Evolutionary conservation across 2,888 invertebrate genomes (phyloP), one percentile per base, ranked within the genome.

Genomic region (Gymnoscelis rufifasciata): DNA sequence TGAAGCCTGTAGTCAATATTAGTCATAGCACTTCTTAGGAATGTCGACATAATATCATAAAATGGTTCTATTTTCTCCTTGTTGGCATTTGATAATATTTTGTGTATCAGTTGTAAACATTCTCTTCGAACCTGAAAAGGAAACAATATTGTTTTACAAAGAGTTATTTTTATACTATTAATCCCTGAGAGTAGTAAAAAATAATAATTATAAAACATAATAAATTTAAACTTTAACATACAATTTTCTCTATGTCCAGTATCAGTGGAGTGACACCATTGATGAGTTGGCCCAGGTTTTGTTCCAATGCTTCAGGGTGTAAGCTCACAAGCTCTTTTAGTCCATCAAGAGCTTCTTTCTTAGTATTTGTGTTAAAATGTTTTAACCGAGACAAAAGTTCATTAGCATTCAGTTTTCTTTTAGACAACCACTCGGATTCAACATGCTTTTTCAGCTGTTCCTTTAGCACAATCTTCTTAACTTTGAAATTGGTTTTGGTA

Each of bases 21-120:
- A 0, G 96, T 97, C 95, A 97, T 95, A 0, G 95, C 94, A 83
- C 97, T 97, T 41, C 93, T 91, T 36, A 97, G 76, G 74, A 95
- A 95, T 1, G 95, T 93, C 12, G 93, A 91, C 49, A 97, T 80
- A 4, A 94, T 88, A 51, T 93, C 91, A 68, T 94, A 94, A 72
- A 95, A 95, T 7, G 96, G 95, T 29, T 88, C 73, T 8, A 93
- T 73, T 59, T 91, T 91, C 7, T 89, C 87, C 47, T 78, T 44
- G 7, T 63, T 51, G 1, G 75, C 69, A 57, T 76, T 79, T 14
- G 77, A 73, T 2, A 91, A 69, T 42, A 91, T 81, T 13, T 88
- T 61, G 57, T 88, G 83, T 2, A 92, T 61, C 6, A 90, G 89
- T 74, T 90, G 91, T 0, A 91, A 70, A 0, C 90, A 82, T 62